Base-by-base conservation (phyloP, 2,888 invertebrate genomes). In the Pasiphila rectangulata region DNA sequence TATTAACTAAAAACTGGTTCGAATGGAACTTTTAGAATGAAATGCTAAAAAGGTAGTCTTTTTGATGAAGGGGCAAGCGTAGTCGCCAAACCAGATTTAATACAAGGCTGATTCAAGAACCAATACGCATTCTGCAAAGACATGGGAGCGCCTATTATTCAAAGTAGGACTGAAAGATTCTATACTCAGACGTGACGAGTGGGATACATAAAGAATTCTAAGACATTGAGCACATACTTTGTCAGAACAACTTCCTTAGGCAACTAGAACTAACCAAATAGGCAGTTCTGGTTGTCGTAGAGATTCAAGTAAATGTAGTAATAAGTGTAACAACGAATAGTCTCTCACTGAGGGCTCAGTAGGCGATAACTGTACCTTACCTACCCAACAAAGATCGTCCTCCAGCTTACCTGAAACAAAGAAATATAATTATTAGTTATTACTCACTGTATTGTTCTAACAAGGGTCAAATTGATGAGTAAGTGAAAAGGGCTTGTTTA, bases 321-420 rank as follows among this genome's bases (percentile, higher is more conserved):
- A n/a, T n/a, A n/a, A n/a, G n/a, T n/a, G n/a, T n/a, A n/a, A n/a
- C n/a, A n/a, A n/a, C n/a, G n/a, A n/a, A n/a, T n/a, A n/a, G n/a
- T n/a, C n/a, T n/a, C n/a, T n/a, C n/a, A n/a, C n/a, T n/a, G n/a
- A n/a, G n/a, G n/a, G n/a, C n/a, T n/a, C n/a, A n/a, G n/a, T n/a
- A n/a, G n/a, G n/a, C n/a, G n/a, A n/a, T n/a, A n/a, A n/a, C n/a
- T n/a, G n/a, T n/a, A n/a, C n/a, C n/a, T n/a, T n/a, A n/a, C n/a
- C n/a, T n/a, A n/a, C n/a, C n/a, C n/a, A n/a, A 37, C 36, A 24
- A 24, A 24, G 24, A 37, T 4, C 37, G 23, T 70, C 73, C 72
- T 71, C 66, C 64, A 53, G 57, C 64, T 73, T 83, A 83, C 83
- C 83, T 83, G 83, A 35, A 83, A 83, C 81, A 83, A 83, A 78